A percentile compares a stretch with the other conserved stretches of the same genome.
Evolutionary conservation across 2,888 invertebrate genomes (phyloP).

Genomic region (Arctia plantaginis): DNA sequence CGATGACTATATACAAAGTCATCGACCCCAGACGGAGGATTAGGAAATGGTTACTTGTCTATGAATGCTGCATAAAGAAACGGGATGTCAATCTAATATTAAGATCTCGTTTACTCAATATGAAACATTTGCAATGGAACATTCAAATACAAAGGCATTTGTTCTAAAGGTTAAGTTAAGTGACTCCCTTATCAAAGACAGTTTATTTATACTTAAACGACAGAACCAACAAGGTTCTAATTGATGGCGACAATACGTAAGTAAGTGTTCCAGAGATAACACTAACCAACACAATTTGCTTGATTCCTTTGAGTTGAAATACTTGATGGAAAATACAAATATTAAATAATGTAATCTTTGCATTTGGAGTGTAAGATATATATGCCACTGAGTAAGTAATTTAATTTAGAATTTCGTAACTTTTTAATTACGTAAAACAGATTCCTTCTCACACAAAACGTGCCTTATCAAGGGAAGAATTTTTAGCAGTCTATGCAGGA

Average conservation of each 20-base stretch:
- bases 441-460: neutral
- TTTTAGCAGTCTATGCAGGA: neutral
- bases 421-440: neutral
- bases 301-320: slow-evolving; percentile 5
- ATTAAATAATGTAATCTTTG: neutral
- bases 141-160: slow-evolving; percentile 38
- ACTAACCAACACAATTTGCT: slow-evolving; percentile 12
- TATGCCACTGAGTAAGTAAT: neutral
- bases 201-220: slow-evolving; percentile 48
- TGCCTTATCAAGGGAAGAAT: neutral
- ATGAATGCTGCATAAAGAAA: slow-evolving; percentile 58
- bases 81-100: slow-evolving; percentile 50
- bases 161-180: slow-evolving; percentile 49
- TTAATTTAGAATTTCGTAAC: neutral
- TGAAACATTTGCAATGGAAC: slow-evolving; percentile 18
- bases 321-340: neutral
- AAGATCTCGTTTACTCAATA: slow-evolving; percentile 26
- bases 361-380: neutral
- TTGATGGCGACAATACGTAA: slow-evolving; percentile 45
- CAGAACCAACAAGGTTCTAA: slow-evolving; percentile 43
- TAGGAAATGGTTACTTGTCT: slow-evolving; percentile 73
- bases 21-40: slow-evolving; percentile 72
- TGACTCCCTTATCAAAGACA: slow-evolving; percentile 49
- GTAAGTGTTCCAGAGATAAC: slow-evolving; percentile 36
- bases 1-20: slow-evolving; percentile 62